Evolutionary conservation across 1,140 invertebrate genomes (phyloP), one percentile per base, ranked within the genome.

Genomic region (Drosophila biarmipes): DNA sequence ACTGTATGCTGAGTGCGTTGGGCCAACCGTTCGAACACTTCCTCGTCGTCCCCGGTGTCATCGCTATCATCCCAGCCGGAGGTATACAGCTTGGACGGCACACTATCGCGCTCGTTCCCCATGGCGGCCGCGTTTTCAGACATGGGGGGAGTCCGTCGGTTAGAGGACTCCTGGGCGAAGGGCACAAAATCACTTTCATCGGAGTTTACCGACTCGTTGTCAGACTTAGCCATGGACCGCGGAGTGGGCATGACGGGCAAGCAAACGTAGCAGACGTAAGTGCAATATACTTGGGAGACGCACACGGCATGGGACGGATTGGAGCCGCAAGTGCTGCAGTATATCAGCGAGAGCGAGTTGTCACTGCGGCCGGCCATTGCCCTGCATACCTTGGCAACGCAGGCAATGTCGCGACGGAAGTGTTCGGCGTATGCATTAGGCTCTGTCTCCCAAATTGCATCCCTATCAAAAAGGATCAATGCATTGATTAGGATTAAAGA

Each of bases 391-490:
- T 3, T 3, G 21, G 21, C 45, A 0, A 21, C 27, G 24, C 45
- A 46, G 7, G 0, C 7, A 3, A 42, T 2, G 0, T 46, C 6
- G 6, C 40, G 15, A 4, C 27, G 2, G 11, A 15, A 0, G 11
- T 81, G 78, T 15, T 69, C 80, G 0, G 10, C 55, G 55, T 49
- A 85, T 2, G 78, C 73, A 2, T 52, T 19, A 0, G 73, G 73
- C 1, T 64, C 59, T 0, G 19, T 2, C 17, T 85, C 81, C 81
- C 81, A 85, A 2, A 53, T 48, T 0, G 81, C 78, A 37, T 87
- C 81, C 2, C 81, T 85, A 21, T 1, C 4, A 4, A 27, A 5
- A 1, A 43, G 2, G 4, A 8, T 19, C 6, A 6, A 7, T 3
- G n/a, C n/a, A n/a, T n/a, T n/a, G n/a, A n/a, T n/a, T n/a, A n/a